Evolutionary conservation across 2,888 invertebrate species (phyloP).

Genomic region (Acleris emargana): DNA sequence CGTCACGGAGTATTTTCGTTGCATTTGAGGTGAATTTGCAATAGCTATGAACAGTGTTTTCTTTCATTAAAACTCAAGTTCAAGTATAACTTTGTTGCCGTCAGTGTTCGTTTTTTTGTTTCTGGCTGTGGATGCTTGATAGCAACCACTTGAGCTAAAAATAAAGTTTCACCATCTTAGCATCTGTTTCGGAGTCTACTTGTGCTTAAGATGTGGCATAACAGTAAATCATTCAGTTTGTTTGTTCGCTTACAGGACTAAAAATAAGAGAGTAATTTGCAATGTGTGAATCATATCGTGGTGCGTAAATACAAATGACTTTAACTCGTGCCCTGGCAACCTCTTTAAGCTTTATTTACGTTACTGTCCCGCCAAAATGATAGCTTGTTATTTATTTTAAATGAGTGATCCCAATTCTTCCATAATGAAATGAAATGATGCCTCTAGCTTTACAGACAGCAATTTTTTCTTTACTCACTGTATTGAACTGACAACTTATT

Average conservation of each 20-base stretch:
- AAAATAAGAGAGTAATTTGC: conserved; percentile 27
- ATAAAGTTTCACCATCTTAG: conserved; percentile 41
- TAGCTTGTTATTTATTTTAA: conserved; percentile 6
- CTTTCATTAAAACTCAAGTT: too few relatives aligned
- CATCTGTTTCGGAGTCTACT: conserved; percentile 31
- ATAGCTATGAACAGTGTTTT: too few relatives aligned
- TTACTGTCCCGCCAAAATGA: conserved; percentile 7
- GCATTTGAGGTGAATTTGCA: conserved; percentile 15
- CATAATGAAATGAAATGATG: too few relatives aligned
- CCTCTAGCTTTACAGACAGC: too few relatives aligned
- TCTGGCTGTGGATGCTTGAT: conserved; percentile 10
- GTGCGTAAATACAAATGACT: conserved; percentile 7
- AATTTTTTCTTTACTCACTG: too few relatives aligned
- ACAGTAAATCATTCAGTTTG: conserved; percentile 34
- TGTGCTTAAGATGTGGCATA: conserved; percentile 25
- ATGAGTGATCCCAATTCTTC: not conserved
- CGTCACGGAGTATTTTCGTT: conserved; percentile 19
- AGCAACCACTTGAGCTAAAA: conserved; percentile 44
- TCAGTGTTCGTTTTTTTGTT: not conserved
- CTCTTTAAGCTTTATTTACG: conserved; percentile 14
- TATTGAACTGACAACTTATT: not conserved
- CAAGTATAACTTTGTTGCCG: not conserved
- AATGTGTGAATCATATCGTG: conserved; percentile 32
- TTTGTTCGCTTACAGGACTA: conserved; percentile 19
- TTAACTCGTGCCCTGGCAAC: conserved; percentile 19